Evolutionary conservation across 2,113 vertebrate species (phyloP), one percentile per base, ranked within the genome.

Genomic region (Anhinga anhinga): DNA sequence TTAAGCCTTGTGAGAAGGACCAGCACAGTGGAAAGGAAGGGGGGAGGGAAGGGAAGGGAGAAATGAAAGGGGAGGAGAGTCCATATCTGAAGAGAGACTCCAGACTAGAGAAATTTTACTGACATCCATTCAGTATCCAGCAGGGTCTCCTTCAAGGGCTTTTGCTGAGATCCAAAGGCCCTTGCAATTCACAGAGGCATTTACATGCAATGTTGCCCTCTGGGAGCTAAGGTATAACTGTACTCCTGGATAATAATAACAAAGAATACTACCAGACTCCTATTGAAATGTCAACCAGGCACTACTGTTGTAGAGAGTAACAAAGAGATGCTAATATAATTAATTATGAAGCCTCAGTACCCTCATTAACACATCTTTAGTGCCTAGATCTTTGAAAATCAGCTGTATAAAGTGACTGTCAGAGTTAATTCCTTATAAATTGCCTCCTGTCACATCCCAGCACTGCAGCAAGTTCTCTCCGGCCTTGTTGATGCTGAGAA

Each of bases 331-430:
- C 91, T 97, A 96, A 96, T 95, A 95, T 95, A 89, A 97, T 96
- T 97, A 97, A 97, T 96, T 95, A 96, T 82, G 94, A 97, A 97
- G 91, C 94, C 95, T 95, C 95, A 62, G 70, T 95, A 79, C 88
- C 96, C 95, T 97, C 95, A 97, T 97, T 97, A 97, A 94, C 97
- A 97, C 91, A 95, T 96, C 88, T 97, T 97, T 95, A 94, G 96
- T 80, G 83, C 95, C 73, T 96, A 76, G 62, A 93, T 95, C 97
- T 97, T 95, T 95, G 89, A 94, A 97, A 97, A 95, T 97, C 94
- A 95, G 86, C 81, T 96, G 84, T 96, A 91, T 85, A 89, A 97
- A 96, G 93, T 94, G 91, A 87, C 86, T 97, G 94, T 95, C 86
- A 87, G 93, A 95, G 86, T 89, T 96, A 95, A 97, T 97, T 91